These are phyloP conservation scores for Nasonia giraulti DNA, from an alignment of 1,140 invertebrate genomes.

Conservation along the genomic window DNA sequence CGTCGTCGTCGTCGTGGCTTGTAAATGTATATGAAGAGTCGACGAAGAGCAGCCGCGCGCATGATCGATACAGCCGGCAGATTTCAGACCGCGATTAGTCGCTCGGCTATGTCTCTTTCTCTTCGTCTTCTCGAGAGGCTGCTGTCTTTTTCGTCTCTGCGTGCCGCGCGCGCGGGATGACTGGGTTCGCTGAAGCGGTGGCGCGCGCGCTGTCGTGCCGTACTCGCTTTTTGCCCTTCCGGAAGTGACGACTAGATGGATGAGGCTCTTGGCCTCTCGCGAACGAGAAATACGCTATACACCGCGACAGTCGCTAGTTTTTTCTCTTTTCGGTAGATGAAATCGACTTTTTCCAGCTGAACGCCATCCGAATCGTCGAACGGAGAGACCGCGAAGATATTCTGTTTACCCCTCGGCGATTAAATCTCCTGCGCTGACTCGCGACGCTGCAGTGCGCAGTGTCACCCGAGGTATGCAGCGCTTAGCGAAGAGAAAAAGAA, in stretches of 20 bases:
- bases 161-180: not conserved
- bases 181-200: not conserved
- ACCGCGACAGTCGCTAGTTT: not conserved
- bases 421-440: slow-evolving; percentile 49
- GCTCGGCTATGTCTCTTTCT: slow-evolving; percentile 7
- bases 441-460: slow-evolving; percentile 53
- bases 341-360: not conserved
- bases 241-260: slow-evolving; percentile 45
- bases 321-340: not conserved
- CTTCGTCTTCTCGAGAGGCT: not conserved
- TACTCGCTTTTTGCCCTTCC: slow-evolving; percentile 36
- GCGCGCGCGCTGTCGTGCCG: not conserved
- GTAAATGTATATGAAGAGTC: slow-evolving; percentile 34
- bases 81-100: slow-evolving; percentile 50
- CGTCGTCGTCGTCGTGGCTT: slow-evolving; percentile 20
- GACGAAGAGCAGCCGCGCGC: slow-evolving; percentile 27
- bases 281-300: slow-evolving; percentile 4
- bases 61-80: slow-evolving; percentile 56
- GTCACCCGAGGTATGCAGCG: slow-evolving; percentile 67
- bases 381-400: slow-evolving; percentile 6
- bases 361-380: no score
- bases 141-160: slow-evolving; percentile 14
- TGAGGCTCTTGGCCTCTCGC: not conserved
- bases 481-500: not conserved
- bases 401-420: slow-evolving; percentile 53